These are phyloP conservation scores for Orthonychiurus folsomi DNA, from an alignment of 2,888 invertebrate species.

Conservation along the genomic window DNA sequence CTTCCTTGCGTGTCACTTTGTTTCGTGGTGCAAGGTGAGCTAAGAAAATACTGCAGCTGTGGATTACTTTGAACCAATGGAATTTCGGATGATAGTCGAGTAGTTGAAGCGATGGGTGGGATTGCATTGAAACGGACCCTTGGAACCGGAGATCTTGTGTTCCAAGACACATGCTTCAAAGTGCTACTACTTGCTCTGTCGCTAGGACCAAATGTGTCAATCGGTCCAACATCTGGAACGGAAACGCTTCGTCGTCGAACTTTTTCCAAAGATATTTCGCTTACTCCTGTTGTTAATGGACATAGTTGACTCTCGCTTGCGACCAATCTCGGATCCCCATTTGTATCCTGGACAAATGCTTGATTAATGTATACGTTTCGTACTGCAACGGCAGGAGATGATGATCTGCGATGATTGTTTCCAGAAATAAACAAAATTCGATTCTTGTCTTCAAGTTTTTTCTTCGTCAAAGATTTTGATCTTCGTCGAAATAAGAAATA, in stretches of 20 bases:
- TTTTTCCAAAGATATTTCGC: neutral
- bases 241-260: neutral
- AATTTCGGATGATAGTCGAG: too few species aligned
- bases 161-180: neutral
- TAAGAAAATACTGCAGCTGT: neutral
- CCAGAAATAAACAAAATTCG: neutral
- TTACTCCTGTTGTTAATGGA: neutral
- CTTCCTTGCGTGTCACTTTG: neutral
- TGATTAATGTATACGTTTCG: constrained; percentile 22
- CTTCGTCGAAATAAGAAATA: constrained; percentile 10
- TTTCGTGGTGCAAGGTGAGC: neutral
- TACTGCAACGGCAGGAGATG: neutral
- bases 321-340: constrained; percentile 21
- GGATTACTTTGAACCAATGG: too few species aligned
- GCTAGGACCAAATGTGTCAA: neutral
- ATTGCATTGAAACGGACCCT: neutral
- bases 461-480: neutral
- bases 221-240: neutral
- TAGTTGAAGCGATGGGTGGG: neutral
- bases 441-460: neutral
- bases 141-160: neutral
- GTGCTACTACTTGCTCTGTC: too few species aligned
- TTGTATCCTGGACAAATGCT: constrained; percentile 25
- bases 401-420: neutral
- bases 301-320: constrained; percentile 21